phyloP scores from a whole-genome alignment of 2,113 vertebrate species.

The Psettodes erumei region DNA sequence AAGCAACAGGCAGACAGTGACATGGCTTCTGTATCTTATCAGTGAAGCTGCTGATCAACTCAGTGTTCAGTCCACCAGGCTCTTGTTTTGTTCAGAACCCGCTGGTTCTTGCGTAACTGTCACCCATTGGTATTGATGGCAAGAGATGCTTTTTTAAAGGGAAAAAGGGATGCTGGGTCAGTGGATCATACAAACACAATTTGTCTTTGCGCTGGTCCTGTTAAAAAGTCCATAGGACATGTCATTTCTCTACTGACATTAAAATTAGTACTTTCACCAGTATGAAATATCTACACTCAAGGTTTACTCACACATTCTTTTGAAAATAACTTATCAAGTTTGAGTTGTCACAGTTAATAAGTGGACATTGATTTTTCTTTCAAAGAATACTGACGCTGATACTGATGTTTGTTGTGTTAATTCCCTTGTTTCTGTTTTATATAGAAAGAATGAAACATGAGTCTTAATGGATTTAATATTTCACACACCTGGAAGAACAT shows the following conservation, averaged over 20 bases:
- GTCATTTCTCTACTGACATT: neutral
- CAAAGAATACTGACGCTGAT: too few relatives aligned
- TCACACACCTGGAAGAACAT: too few relatives aligned
- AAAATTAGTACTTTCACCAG: neutral
- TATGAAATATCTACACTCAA: neutral
- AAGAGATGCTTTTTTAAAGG: neutral
- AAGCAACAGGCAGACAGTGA: constrained; percentile 56
- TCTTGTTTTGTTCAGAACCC: neutral
- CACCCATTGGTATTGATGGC: too few relatives aligned
- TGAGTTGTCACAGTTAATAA: too few relatives aligned
- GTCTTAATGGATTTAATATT: too few relatives aligned
- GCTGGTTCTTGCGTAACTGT: neutral
- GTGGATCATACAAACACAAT: neutral
- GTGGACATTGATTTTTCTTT: too few relatives aligned
- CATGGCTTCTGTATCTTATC: neutral
- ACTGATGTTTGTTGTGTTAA: too few relatives aligned
- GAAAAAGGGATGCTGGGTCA: neutral
- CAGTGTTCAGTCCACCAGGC: neutral
- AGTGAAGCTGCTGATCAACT: neutral
- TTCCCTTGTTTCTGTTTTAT: too few relatives aligned
- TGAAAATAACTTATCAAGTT: neutral
- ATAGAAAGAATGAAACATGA: too few relatives aligned
- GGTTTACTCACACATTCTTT: neutral
- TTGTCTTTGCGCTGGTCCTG: too few relatives aligned
- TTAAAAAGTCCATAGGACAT: neutral